Evolutionary conservation across 2,888 invertebrate species (phyloP), one percentile per base, ranked within the genome.

Genomic region (Hydropsyche betteni): DNA sequence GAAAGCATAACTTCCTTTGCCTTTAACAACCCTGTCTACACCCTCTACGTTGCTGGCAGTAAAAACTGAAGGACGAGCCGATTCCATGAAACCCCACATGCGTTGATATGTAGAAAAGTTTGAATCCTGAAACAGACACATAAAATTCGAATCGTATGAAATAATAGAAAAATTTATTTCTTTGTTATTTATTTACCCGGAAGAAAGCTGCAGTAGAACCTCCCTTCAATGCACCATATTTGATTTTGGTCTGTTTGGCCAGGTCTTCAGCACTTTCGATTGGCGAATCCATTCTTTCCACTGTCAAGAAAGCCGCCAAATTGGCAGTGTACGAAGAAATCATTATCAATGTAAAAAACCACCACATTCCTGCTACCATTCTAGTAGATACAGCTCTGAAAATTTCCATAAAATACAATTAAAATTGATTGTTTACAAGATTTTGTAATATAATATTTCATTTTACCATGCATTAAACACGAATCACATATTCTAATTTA

Each of bases 281-380:
- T 0, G 98, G 96, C 8, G 94, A 94, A 81, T 96, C 96, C 95
- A 97, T 96, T 81, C 96, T 88, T 82, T 95, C 96, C 14, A 95
- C 95, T 0, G 98, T 97, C 4, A 98, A 87, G 83, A 97, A 97
- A 7, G 97, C 97, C 68, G 97, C 97, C 81, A 98, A 87, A 86
- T 98, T 98, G 74, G 97, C 98, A 24, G 98, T 98, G 85, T 98
- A 98, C 6, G 97, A 97, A 0, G 97, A 96, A 80, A 97, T 96
- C 94, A 98, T 96, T 81, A 97, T 97, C 69, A 97, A 86, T 0
- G 95, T 96, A 85, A 97, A 97, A 85, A 97, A 97, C 96, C 96
- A 97, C 94, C 95, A 95, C 91, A 96, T 95, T 52, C 96, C 96
- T 2, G 94, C 95, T 8, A 96, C 92, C 91, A 95, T 93, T 79